These are phyloP conservation scores for Prunella fulvescens DNA, from an alignment of 2,113 vertebrate species.

Conservation along the genomic window DNA sequence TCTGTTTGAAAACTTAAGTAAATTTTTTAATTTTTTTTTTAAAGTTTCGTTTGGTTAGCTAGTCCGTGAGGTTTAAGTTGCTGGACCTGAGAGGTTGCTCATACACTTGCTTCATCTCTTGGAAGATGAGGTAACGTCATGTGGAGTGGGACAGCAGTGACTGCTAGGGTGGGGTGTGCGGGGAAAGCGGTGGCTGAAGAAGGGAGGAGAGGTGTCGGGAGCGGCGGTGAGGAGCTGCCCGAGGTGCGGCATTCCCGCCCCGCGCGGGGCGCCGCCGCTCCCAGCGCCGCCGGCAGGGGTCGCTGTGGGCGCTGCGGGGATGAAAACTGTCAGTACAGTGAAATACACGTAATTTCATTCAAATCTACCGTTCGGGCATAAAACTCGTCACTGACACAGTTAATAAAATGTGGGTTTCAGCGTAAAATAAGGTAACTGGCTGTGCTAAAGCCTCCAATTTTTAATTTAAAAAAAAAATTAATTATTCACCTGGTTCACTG, in stretches of 20 bases:
- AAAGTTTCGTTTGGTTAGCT: background rate
- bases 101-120: background rate
- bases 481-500: background rate
- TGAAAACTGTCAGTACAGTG: background rate
- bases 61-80: background rate
- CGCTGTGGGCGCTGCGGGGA: background rate
- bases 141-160: background rate
- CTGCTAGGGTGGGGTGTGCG: background rate
- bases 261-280: background rate
- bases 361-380: background rate
- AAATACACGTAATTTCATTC: background rate
- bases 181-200: background rate
- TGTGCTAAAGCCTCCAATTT: background rate
- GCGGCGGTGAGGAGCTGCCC: background rate
- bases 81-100: background rate
- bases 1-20: background rate
- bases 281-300: conserved; percentile 17
- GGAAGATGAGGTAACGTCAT: background rate
- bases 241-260: background rate
- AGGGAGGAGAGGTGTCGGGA: background rate
- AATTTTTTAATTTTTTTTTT: background rate
- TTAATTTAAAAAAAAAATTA: background rate
- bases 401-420: background rate
- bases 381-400: background rate
- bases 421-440: background rate